Evolutionary conservation across 2,113 vertebrate genomes (phyloP), one percentile per base, ranked within the genome.

Genomic region (Tetrax tetrax): DNA sequence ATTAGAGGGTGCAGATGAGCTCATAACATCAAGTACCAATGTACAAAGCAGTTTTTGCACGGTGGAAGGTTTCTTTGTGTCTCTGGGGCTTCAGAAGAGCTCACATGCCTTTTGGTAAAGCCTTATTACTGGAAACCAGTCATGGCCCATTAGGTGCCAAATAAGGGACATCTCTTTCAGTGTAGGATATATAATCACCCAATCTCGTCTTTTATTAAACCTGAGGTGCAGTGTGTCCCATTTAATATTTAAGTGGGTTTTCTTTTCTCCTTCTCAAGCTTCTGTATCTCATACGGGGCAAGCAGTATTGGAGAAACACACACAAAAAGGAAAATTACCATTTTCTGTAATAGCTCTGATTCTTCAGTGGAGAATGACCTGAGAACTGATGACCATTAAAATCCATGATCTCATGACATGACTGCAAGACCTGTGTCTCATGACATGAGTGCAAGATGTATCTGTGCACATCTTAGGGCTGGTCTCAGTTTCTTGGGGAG

Each of bases 201-300:
- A 35, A 1, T 41, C 64, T 70, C 83, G 68, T 33, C 29, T 17
- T 81, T 51, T 51, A 22, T 48, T 56, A 83, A 88, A 70, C 10
- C 33, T 1, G 1, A 80, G 33, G 22, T 57, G 10, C 33, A 21
- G 3, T 0, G 0, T 53, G 14, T 51, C 31, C 60, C 35, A 11
- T 29, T 80, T 38, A n/a, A 8, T 21, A 27, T 59, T 80, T 23
- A 12, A 35, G n/a, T 35, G 27, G 23, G 14, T 19, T 93, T 83
- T 70, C 24, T 57, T 61, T 31, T 78, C 27, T 89, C 25, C 15
- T 68, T 57, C 53, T 65, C 3, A 2, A 78, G 4, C 35, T 56
- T 13, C 37, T 43, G 0, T 9, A 38, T 71, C 38, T 85, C 78
- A 56, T 4, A 4, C 1, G 19, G 14, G 3, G 5, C 61, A 15